phyloP scores from a whole-genome alignment of 2,888 invertebrate species.

The Callinectes sapidus region DNA sequence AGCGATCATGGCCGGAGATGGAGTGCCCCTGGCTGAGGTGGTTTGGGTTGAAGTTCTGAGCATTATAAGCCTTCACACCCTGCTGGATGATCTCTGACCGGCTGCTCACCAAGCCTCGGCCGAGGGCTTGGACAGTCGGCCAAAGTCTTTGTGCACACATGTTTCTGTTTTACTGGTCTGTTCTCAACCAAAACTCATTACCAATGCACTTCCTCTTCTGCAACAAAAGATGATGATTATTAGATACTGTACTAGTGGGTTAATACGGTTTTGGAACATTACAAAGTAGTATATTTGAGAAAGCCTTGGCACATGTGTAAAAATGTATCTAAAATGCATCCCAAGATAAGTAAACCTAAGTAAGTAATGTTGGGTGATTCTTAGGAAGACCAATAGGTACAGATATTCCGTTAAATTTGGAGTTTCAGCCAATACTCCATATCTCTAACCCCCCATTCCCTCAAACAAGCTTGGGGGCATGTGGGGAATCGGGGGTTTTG shows the following conservation, averaged over 20 bases:
- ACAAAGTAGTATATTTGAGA: no score
- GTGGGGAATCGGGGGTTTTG: no score
- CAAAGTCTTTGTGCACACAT: slow-evolving; percentile 65
- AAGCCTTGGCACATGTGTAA: background rate
- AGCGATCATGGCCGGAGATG: slow-evolving; percentile 39
- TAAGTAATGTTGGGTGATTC: no score
- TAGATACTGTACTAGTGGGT: background rate
- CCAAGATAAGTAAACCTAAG: no score
- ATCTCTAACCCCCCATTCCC: no score
- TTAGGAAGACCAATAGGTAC: no score
- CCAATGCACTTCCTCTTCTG: background rate
- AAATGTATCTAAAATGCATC: background rate
- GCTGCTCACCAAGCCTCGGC: slow-evolving; percentile 58
- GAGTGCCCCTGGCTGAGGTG: slow-evolving; percentile 41
- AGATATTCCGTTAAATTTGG: no score
- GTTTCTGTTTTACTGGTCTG: background rate
- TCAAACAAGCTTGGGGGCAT: no score
- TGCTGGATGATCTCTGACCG: slow-evolving; percentile 60
- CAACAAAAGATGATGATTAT: background rate
- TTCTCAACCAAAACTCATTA: background rate
- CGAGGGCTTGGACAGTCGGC: slow-evolving; percentile 68
- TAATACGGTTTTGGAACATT: no score
- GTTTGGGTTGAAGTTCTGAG: slow-evolving; percentile 58
- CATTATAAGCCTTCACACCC: slow-evolving; percentile 62
- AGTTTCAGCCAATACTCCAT: no score